Evolutionary conservation across 2,888 invertebrate genomes (phyloP), one percentile per base, ranked within the genome.

Genomic region (Tryphoninae sp.): DNA sequence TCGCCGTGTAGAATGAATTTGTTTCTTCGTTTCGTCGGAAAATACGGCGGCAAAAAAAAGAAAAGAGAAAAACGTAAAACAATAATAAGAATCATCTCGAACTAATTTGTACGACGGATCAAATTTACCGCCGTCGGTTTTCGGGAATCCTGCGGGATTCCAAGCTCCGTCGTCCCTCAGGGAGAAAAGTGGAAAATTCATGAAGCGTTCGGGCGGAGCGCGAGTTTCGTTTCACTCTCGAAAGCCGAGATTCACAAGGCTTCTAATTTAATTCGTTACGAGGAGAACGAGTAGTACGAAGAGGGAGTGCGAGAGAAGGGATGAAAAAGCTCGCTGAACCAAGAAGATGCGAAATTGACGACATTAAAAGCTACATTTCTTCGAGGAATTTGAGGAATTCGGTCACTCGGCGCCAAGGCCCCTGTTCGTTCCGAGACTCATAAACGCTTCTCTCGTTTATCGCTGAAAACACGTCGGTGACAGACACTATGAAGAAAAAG

Each of bases 211-310:
- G 13, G 45, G 45, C 40, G 55, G n/a, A 40, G 13, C 26, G 16
- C 40, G 22, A 22, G n/a, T 61, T 76, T 59, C 33, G 19, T 61
- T 33, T 61, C 33, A 51, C 45, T 45, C 16, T 23, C 45, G 26
- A 7, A 49, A 55, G 71, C 55, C 42, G 55, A 64, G 55, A 75
- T 33, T 81, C 74, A 71, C 71, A 33, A 71, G 68, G 61, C 65
- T 69, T 71, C 65, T 67, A 71, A 75, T 78, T 73, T 75, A 53
- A 78, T 78, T 81, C 51, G 71, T 49, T 74, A 53, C 76, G 61
- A 61, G 55, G 26, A 53, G 64, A 26, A 55, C 9, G 6, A 53
- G 61, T 16, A 19, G 16, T 45, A 58, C 26, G 59, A 64, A 13
- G n/a, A 16, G 26, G 71, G 51, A 65, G 55, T 23, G 62, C 6